Percentiles rank a stretch among this genome's conserved stretches.
Conservation (phyloP, 1,140 invertebrate genomes). For the Pinna nobilis region DNA sequence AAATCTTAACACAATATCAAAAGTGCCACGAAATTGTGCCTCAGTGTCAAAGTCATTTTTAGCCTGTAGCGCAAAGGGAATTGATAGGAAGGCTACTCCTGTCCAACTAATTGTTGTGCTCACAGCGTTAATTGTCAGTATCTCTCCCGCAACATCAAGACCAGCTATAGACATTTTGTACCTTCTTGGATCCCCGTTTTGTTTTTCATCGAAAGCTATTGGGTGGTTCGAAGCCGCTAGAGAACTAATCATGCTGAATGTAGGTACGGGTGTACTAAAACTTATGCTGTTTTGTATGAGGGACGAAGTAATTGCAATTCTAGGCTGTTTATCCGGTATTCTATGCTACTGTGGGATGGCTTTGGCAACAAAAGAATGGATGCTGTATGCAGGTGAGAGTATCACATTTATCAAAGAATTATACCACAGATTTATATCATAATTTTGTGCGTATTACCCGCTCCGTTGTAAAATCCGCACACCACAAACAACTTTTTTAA, state of each 20-base stretch:
- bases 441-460: too few relatives aligned
- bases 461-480: too few relatives aligned
- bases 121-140: not conserved
- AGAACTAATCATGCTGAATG: not conserved
- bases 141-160: not conserved
- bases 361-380: not conserved
- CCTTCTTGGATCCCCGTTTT: not conserved
- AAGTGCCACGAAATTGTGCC: not conserved
- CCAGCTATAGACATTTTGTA: not conserved
- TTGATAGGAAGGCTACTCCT: not conserved
- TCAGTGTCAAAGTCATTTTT: not conserved
- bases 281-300: not conserved
- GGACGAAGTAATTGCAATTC: constrained; percentile 12
- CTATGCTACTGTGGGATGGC: not conserved
- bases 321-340: constrained; percentile 3
- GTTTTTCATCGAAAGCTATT: constrained; percentile 5
- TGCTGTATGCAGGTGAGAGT: not conserved
- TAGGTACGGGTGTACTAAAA: not conserved
- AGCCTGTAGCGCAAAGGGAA: not conserved
- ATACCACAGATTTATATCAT: not conserved
- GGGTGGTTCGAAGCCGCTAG: not conserved
- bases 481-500: too few relatives aligned
- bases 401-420: too few relatives aligned
- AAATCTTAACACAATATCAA: not conserved
- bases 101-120: not conserved